Base-by-base conservation (phyloP, 37 sponge, comb jelly and placozoan genomes). In the Halisarca cf. caerulea region DNA sequence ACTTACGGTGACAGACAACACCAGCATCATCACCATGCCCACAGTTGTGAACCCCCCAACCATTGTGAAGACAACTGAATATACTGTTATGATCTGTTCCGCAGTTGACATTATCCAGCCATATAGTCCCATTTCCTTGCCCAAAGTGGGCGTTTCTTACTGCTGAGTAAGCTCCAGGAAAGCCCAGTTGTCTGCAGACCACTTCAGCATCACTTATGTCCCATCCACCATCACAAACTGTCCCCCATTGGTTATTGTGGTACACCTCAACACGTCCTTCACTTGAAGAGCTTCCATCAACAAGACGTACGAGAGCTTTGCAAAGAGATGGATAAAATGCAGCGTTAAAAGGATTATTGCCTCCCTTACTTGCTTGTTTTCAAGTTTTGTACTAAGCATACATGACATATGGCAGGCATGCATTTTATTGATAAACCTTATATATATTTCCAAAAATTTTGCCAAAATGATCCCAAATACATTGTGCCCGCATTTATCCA, bases 191-290 rank as follows among this genome's bases (percentile, higher is more conserved):
- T 41, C 58, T 40, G 37, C 84, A 83, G 0, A 83, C 73, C 35
- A 83, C 84, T 27, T 41, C 32, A 23, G 74, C 54, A 68, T 83
- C 71, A n/a, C 2, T 23, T 2, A 53, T 83, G 58, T 71, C 71
- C 84, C 84, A 83, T 5, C 66, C 62, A 25, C 70, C 84, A 70
- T 83, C 84, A 69, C 84, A 83, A 35, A 83, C 84, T 39, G 72
- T 83, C 9, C 84, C 84, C 84, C 84, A 83, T 43, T 43, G 36
- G 0, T 15, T 57, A 36, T 83, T 37, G 34, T 72, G 25, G 35
- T 53, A 71, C 17, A 83, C 74, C 74, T 83, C 77, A 35, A 74
- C 77, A 44, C 77, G 77, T 44, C 77, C 77, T 18, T 43, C 45
- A 37, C 44, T 74, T n/a, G 39, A 5, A 41, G 20, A 20, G 33